Conservation (phyloP, 2,113 vertebrate species). For the Turdus rufiventris region DNA sequence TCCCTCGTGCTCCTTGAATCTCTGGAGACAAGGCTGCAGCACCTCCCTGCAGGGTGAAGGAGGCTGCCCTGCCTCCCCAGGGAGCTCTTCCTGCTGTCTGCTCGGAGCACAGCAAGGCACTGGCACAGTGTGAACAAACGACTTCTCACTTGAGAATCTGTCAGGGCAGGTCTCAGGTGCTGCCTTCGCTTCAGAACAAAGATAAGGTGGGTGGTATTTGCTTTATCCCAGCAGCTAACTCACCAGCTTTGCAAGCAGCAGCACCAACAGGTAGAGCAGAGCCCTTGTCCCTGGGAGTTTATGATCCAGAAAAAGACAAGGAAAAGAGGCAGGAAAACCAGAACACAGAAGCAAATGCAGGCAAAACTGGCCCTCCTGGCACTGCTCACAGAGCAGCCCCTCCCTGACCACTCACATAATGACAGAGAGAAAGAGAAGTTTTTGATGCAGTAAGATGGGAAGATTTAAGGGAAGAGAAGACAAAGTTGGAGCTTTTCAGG, state of each 20-base stretch:
- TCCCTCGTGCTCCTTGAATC: background rate
- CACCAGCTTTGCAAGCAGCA: background rate
- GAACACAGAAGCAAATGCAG: background rate
- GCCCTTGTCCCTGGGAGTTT: background rate
- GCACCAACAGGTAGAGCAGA: rapidly evolving
- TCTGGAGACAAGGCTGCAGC: rapidly evolving
- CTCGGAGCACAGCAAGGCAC: background rate
- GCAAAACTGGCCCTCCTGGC: rapidly evolving
- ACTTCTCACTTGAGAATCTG: background rate
- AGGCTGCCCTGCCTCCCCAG: background rate
- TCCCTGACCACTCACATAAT: background rate
- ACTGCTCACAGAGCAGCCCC: background rate
- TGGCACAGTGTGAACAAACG: rapidly evolving
- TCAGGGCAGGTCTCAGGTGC: background rate
- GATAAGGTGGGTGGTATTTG: background rate
- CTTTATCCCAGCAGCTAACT: background rate
- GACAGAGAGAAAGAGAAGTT: background rate
- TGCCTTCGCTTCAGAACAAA: background rate
- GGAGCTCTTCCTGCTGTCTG: background rate
- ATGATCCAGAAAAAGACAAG: background rate
- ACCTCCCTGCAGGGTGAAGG: background rate
- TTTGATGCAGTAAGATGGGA: background rate
- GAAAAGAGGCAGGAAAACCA: background rate
- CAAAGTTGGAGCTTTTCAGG: background rate
- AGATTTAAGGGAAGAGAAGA: background rate